A percentile compares a stretch with the other conserved stretches of the same genome.
Evolutionary conservation across 2,797 vertebrate genomes (phyloP).

Genomic region (Microchirus variegatus): DNA sequence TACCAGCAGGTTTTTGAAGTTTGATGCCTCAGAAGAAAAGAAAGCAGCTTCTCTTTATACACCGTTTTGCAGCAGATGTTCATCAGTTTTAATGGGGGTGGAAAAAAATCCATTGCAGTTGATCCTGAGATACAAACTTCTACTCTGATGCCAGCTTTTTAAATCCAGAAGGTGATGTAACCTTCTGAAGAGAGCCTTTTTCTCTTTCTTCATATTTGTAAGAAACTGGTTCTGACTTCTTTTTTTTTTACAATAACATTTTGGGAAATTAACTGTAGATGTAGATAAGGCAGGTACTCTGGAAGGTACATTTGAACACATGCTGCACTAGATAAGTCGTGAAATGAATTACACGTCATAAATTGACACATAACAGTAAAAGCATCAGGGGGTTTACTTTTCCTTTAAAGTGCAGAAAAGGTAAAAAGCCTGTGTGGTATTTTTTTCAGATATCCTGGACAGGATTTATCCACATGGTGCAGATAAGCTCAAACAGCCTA

Average conservation of each 20-base stretch:
- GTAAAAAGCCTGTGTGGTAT: conserved; percentile 8
- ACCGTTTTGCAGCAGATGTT: conserved; percentile 25
- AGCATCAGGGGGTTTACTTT: conserved; percentile 23
- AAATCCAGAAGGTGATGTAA: conserved; percentile 30
- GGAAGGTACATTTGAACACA: conserved; percentile 18
- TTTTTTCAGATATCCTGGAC: conserved; percentile 19
- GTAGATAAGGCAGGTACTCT: conserved; percentile 1
- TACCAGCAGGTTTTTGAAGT: conserved; percentile 17
- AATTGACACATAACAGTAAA: conserved; percentile 34
- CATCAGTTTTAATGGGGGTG: conserved; percentile 35
- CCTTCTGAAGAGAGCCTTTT: conserved; percentile 13
- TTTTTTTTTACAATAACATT: conserved; percentile 12
- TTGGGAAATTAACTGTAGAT: conserved; percentile 18
- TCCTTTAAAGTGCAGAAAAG: conserved; percentile 29
- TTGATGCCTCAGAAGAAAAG: not conserved
- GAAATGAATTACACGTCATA: conserved; percentile 29
- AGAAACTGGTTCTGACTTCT: not conserved
- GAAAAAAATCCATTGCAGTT: conserved; percentile 15
- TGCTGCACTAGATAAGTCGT: conserved; percentile 9
- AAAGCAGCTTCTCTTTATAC: conserved; percentile 3
- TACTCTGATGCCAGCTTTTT: conserved; percentile 21
- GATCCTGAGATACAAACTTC: conserved; percentile 23
- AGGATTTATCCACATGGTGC: conserved; percentile 16
- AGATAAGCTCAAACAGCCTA: conserved; percentile 17
- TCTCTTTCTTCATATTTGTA: not conserved